phyloP scores from a whole-genome alignment of 2,888 invertebrate species.

The Prosapia bicincta region DNA sequence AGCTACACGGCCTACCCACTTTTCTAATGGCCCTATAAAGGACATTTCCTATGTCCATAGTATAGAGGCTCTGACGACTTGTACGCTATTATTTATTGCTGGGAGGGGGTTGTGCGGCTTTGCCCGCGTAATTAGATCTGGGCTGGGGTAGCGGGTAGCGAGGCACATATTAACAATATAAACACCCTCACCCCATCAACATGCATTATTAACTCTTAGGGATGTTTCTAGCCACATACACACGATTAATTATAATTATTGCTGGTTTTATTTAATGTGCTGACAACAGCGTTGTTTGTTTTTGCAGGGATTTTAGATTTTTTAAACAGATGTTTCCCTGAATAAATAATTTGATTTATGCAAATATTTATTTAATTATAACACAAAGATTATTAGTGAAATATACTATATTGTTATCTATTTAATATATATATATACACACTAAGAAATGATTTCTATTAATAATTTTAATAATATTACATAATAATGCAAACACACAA shows the following conservation, averaged over 20 bases:
- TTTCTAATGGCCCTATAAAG: background rate
- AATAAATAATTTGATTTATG: too few relatives aligned
- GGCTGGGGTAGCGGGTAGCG: constrained; percentile 35
- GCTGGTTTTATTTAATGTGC: background rate
- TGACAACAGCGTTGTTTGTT: background rate
- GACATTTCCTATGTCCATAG: too few relatives aligned
- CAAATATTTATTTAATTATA: too few relatives aligned
- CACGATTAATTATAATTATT: background rate
- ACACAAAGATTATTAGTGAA: too few relatives aligned
- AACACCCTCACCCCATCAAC: constrained; percentile 32
- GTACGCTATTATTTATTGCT: background rate
- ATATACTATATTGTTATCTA: too few relatives aligned
- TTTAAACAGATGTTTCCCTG: too few relatives aligned
- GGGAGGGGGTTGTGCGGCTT: constrained; percentile 12
- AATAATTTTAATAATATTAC: too few relatives aligned
- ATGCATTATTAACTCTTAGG: constrained; percentile 36
- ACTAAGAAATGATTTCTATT: too few relatives aligned
- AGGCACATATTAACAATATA: constrained; percentile 35
- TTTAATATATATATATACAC: too few relatives aligned
- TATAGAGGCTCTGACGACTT: background rate
- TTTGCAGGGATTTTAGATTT: too few relatives aligned
- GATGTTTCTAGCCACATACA: background rate
- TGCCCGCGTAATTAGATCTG: constrained; percentile 38
- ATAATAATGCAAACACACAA: too few relatives aligned
- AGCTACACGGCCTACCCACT: background rate